Base-by-base conservation (phyloP, 1,140 invertebrate genomes). In the Cherax destructor region DNA sequence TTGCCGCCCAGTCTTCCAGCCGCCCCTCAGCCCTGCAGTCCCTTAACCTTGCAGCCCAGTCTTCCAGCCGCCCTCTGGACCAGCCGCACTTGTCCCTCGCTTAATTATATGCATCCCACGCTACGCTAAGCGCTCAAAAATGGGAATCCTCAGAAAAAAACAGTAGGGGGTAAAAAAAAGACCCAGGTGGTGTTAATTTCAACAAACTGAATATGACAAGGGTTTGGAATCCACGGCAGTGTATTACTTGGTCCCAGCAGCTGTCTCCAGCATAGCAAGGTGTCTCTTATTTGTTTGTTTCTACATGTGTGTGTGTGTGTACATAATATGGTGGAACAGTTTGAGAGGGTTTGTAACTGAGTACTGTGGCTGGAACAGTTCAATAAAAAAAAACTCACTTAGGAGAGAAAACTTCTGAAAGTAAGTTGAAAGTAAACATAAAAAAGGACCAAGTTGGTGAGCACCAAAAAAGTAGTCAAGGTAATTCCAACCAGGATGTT, bases 171-270 rank as follows among this genome's bases (percentile, higher is more conserved):
- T 3, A 79, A 65, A 87, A 65, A 87, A 79, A 86, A 86, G n/a
- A 24, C 18, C n/a, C 84, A 86, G 72, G 84, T 86, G 84, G 84
- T 77, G 69, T 86, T 74, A 86, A 86, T 86, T 77, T 52, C 84
- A 52, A 77, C 84, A 86, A 86, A 86, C 69, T 86, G 84, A 86
- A 86, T 86, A 86, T 86, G 84, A 86, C 84, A 86, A 72, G 56
- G 49, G 49, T 49, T 86, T 74, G 84, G 59, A 76, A 86, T 76
- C 74, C 72, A 13, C 84, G 10, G 47, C 9, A 41, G n/a, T 30
- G 84, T 76, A 47, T 86, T 76, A 77, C 69, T 76, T 47, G 72
- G 69, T 10, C 41, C 24, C 16, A 56, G 52, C 72, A 76, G 72
- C 72, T 86, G 84, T 77, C 56, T 59, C 56, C 56, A 59, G 9